These are phyloP conservation scores for cattle (Bos taurus) DNA, from an alignment of 2,113 vertebrate species.

Conservation along the genomic window ARS-UCD2.0 NC_037337.1:4514001-4514500, in stretches of 20 bases:
- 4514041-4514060: background rate
- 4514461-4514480: background rate
- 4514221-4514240: background rate
- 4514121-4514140: background rate
- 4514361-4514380: background rate
- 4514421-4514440: background rate
- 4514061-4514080: background rate
- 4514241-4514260: background rate
- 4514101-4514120: too few species aligned
- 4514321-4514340: background rate
- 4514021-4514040: background rate
- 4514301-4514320: background rate
- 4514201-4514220: background rate
- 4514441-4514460: background rate
- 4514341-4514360: background rate
- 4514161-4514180: rapidly evolving
- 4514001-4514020: background rate
- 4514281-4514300: background rate
- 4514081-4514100: background rate
- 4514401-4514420: background rate
- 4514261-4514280: background rate
- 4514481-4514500: background rate
- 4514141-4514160: background rate
- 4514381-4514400: background rate
- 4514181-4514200: background rate